These are phyloP conservation scores for Caenorhabditis zanzibari DNA, from an alignment of 2,888 invertebrate species.

Conservation along the genomic window DNA sequence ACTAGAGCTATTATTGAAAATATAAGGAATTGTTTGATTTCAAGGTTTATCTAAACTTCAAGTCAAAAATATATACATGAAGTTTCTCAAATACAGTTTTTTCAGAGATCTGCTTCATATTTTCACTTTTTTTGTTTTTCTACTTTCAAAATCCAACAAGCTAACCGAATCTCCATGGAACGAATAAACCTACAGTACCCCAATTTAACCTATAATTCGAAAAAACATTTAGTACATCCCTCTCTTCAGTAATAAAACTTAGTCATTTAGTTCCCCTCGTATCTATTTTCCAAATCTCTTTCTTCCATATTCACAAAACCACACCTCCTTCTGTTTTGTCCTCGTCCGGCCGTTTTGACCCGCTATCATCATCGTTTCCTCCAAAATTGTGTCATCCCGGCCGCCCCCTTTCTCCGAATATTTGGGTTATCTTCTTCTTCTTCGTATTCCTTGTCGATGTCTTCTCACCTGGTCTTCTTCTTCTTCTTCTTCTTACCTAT, in stretches of 20 bases:
- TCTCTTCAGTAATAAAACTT: neutral
- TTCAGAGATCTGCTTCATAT: no score
- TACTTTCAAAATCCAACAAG: no score
- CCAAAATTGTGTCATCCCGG: slow-evolving; percentile 59
- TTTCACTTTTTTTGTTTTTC: no score
- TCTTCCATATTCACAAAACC: slow-evolving; percentile 28
- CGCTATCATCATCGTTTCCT: slow-evolving; percentile 62
- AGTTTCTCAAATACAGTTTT: no score
- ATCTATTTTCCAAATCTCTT: slow-evolving; percentile 13
- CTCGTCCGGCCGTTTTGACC: slow-evolving; percentile 31
- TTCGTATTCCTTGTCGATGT: no score
- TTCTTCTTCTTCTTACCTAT: slow-evolving; percentile 3
- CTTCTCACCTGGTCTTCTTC: slow-evolving; percentile 36
- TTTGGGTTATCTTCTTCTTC: slow-evolving; percentile 59
- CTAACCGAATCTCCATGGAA: no score
- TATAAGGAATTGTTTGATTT: no score
- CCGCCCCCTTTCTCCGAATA: slow-evolving; percentile 43
- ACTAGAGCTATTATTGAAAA: no score
- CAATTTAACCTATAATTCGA: no score
- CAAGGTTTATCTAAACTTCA: no score
- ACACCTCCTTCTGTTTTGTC: slow-evolving; percentile 3
- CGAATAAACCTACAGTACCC: no score
- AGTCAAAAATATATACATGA: no score
- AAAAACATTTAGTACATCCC: neutral
- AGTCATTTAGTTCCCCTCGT: neutral